phyloP scores from a whole-genome alignment of 1,140 invertebrate genomes.

The Wasmannia auropunctata region DNA sequence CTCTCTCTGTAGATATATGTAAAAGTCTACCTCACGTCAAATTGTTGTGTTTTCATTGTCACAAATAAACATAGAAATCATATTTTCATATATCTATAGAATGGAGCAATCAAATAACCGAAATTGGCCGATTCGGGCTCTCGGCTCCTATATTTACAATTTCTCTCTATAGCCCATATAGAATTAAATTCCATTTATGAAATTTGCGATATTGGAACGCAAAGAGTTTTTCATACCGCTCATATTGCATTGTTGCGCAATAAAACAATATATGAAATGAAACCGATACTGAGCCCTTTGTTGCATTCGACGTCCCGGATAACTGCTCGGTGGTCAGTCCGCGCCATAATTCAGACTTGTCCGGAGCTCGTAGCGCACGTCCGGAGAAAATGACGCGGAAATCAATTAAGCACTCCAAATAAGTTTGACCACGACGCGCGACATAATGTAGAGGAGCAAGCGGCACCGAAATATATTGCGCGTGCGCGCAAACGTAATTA shows the following conservation, averaged over 20 bases:
- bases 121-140: constrained; percentile 19
- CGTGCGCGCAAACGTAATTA: constrained; percentile 41
- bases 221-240: constrained; percentile 44
- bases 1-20: not conserved
- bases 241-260: constrained; percentile 28
- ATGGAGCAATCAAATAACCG: constrained; percentile 35
- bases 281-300: constrained; percentile 24
- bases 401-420: constrained; percentile 48
- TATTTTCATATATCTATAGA: constrained; percentile 4
- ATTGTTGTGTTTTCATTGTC: constrained; percentile 11
- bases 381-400: constrained; percentile 36
- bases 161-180: not conserved
- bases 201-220: constrained; percentile 38
- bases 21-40: not conserved
- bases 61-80: constrained; percentile 23
- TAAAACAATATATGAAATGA: constrained; percentile 47
- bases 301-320: not conserved
- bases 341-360: constrained; percentile 19
- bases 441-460: constrained; percentile 30
- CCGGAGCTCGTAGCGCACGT: not conserved
- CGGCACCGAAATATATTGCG: constrained; percentile 8
- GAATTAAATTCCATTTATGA: constrained; percentile 39
- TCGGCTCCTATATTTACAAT: constrained; percentile 9
- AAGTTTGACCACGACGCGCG: constrained; percentile 34
- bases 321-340: constrained; percentile 13